phyloP scores from a whole-genome alignment of 2,888 invertebrate genomes.

The Eurytoma californica region DNA sequence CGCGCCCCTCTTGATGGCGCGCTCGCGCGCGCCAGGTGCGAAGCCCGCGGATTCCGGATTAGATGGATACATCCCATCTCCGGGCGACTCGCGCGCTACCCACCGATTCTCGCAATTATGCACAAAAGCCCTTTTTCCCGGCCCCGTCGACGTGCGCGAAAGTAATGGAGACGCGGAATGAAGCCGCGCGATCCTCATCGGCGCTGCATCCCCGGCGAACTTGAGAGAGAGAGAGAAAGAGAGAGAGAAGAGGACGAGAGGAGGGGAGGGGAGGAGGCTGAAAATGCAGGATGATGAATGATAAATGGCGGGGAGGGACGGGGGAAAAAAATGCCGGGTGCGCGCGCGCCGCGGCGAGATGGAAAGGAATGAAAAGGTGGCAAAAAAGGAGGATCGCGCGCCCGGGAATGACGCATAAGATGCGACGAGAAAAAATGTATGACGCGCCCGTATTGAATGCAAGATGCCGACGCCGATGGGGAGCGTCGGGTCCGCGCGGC shows the following conservation, averaged over 20 bases:
- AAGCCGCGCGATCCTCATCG: background rate
- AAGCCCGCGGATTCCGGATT: too few species aligned
- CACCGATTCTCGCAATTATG: conserved; percentile 42
- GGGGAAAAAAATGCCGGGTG: conserved; percentile 9
- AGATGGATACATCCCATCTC: background rate
- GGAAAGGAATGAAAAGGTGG: conserved; percentile 18
- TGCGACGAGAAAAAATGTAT: conserved; percentile 7
- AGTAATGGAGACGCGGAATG: too few species aligned
- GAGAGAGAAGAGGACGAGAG: background rate
- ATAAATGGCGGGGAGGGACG: conserved; percentile 44
- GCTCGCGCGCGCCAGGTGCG: background rate
- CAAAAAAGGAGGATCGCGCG: conserved; percentile 10
- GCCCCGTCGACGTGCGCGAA: too few species aligned
- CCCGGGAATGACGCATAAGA: conserved; percentile 42
- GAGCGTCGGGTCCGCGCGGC: background rate
- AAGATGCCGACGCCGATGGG: background rate
- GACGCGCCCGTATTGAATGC: conserved; percentile 12
- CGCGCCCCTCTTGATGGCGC: background rate
- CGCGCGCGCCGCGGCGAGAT: background rate
- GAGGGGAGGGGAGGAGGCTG: background rate
- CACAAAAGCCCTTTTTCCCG: conserved; percentile 30
- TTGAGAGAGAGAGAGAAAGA: conserved; percentile 31
- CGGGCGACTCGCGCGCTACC: conserved; percentile 29
- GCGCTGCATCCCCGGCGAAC: conserved; percentile 3
- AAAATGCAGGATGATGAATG: conserved; percentile 52